Evolutionary conservation across 1,140 invertebrate species (phyloP).

Genomic region (Galleria mellonella): DNA sequence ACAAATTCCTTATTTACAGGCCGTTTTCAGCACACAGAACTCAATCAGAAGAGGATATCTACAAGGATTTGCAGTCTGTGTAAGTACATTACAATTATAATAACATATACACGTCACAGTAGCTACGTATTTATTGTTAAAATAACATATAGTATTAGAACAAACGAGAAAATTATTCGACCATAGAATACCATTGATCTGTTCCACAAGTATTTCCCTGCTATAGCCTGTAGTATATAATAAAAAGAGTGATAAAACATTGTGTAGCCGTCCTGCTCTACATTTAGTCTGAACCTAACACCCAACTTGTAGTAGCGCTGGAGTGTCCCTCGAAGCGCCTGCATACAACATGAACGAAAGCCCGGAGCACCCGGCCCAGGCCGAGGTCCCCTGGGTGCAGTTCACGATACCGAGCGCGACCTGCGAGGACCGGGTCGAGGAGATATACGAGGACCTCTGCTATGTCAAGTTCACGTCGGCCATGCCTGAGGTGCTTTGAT

Average conservation of each 20-base stretch:
- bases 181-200: no score
- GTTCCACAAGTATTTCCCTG: no score
- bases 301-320: constrained; percentile 38
- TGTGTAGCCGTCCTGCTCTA: not conserved
- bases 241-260: no score
- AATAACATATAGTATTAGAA: not conserved
- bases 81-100: constrained; percentile 66
- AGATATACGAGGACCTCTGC: constrained; percentile 91
- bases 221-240: no score
- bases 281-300: no score
- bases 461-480: constrained; percentile 85
- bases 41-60: constrained; percentile 87
- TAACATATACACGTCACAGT: constrained; percentile 3
- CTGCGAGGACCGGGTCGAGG: constrained; percentile 82
- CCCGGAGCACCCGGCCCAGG: constrained; percentile 19
- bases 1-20: constrained; percentile 73
- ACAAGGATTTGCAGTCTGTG: constrained; percentile 86
- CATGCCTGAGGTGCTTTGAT: constrained; percentile 75
- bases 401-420: constrained; percentile 77
- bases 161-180: no score
- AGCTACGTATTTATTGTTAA: not conserved
- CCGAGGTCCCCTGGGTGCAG: constrained; percentile 76
- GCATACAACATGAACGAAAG: constrained; percentile 27
- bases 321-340: constrained; percentile 35
- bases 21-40: constrained; percentile 84